phyloP scores from a whole-genome alignment of 2,797 vertebrate genomes.

The Salmo trutta region DNA sequence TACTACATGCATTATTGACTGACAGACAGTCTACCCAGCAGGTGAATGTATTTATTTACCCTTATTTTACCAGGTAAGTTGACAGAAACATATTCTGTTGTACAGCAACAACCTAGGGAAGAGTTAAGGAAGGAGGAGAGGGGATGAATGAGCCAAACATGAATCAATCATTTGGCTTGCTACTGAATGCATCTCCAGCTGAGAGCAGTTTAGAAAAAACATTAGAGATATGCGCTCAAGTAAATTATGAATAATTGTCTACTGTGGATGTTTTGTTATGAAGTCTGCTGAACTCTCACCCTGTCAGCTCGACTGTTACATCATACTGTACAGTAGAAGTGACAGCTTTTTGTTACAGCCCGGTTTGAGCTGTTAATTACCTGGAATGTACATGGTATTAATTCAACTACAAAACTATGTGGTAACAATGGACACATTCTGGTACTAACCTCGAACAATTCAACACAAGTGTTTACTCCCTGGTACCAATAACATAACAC shows the following conservation, averaged over 20 bases:
- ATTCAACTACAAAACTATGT: background rate
- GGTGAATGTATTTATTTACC: background rate
- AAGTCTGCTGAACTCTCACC: background rate
- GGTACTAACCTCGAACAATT: background rate
- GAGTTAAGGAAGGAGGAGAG: background rate
- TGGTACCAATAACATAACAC: background rate
- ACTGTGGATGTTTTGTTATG: conserved; percentile 3
- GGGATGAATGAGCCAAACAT: background rate
- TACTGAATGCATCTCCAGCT: background rate
- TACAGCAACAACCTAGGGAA: background rate
- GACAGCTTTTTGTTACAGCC: background rate
- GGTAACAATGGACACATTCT: background rate
- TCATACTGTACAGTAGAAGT: background rate
- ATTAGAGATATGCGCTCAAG: background rate
- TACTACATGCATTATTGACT: background rate
- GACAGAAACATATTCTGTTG: background rate
- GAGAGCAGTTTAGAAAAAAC: background rate
- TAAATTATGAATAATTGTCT: background rate
- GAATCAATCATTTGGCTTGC: background rate
- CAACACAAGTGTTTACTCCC: background rate
- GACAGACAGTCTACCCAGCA: background rate
- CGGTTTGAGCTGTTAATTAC: background rate
- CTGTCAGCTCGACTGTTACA: background rate
- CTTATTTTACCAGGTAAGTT: background rate
- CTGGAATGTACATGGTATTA: background rate